These are phyloP conservation scores for Rhombomys opimus DNA, from an alignment of 2,113 vertebrate species.

Conservation along the genomic window DNA sequence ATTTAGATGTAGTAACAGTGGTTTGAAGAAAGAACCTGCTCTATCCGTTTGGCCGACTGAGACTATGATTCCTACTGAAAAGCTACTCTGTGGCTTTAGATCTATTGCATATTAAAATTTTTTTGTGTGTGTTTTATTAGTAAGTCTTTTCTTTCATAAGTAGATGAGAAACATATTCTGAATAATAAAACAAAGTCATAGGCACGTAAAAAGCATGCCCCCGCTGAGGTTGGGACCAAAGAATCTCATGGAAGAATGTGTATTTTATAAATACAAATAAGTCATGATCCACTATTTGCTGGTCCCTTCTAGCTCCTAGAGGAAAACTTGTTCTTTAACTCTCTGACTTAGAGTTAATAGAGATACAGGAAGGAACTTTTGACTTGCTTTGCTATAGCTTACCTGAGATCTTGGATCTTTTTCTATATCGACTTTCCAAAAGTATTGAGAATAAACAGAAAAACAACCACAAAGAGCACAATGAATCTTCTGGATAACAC, in stretches of 20 bases:
- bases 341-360: not conserved
- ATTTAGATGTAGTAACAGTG: not conserved
- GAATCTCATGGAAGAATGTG: not conserved
- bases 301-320: not conserved
- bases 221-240: not conserved
- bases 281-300: not conserved
- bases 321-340: not conserved
- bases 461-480: not conserved
- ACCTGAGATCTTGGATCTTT: not conserved
- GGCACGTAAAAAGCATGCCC: not conserved
- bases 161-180: not conserved
- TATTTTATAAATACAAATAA: not conserved
- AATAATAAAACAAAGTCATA: not conserved
- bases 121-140: not conserved
- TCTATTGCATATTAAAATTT: not conserved
- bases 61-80: conserved; percentile 38
- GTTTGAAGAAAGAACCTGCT: conserved; percentile 24
- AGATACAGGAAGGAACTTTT: not conserved
- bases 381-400: not conserved
- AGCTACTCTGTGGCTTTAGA: not conserved
- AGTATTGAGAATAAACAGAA: not conserved
- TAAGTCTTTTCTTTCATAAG: conserved; percentile 8
- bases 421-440: not conserved
- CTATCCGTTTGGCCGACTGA: not conserved
- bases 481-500: not conserved